Conservation (phyloP, 2,888 invertebrate genomes). For the Lasioglossum figueresi region DNA sequence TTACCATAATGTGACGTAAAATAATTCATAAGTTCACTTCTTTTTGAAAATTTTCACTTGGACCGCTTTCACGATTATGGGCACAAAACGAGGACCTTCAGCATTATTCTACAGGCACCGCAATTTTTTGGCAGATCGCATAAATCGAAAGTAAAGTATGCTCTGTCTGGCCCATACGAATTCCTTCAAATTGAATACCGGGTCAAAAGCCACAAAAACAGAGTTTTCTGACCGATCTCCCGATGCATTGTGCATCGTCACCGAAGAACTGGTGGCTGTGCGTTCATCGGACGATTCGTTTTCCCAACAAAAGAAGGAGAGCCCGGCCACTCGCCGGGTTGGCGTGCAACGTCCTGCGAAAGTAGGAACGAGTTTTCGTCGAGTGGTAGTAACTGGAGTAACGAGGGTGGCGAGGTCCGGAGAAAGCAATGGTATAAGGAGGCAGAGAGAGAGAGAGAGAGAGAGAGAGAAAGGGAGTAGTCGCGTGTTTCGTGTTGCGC, state of each 20-base stretch:
- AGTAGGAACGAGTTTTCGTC: constrained; percentile 5
- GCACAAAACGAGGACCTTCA: too few relatives aligned
- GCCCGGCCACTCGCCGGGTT: neutral
- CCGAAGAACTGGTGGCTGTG: neutral
- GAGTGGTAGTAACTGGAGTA: constrained; percentile 16
- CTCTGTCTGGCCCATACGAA: neutral
- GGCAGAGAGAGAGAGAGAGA: neutral
- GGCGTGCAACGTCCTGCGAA: constrained; percentile 2
- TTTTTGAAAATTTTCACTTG: too few relatives aligned
- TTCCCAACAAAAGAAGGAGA: constrained; percentile 1
- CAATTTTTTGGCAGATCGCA: too few relatives aligned
- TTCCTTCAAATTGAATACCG: neutral
- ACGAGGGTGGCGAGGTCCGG: neutral
- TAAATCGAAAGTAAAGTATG: too few relatives aligned
- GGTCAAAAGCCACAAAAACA: neutral
- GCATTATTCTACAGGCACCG: too few relatives aligned
- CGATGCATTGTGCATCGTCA: neutral
- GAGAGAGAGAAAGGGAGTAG: neutral
- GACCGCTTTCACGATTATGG: too few relatives aligned
- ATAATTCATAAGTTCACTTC: too few relatives aligned
- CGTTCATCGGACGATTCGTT: neutral
- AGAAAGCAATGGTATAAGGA: neutral
- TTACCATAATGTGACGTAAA: too few relatives aligned
- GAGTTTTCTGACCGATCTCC: neutral
- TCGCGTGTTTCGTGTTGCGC: constrained; percentile 36